These are phyloP conservation scores for Podotricha telesiphe DNA, from an alignment of 2,888 invertebrate species.

Conservation along the genomic window DNA sequence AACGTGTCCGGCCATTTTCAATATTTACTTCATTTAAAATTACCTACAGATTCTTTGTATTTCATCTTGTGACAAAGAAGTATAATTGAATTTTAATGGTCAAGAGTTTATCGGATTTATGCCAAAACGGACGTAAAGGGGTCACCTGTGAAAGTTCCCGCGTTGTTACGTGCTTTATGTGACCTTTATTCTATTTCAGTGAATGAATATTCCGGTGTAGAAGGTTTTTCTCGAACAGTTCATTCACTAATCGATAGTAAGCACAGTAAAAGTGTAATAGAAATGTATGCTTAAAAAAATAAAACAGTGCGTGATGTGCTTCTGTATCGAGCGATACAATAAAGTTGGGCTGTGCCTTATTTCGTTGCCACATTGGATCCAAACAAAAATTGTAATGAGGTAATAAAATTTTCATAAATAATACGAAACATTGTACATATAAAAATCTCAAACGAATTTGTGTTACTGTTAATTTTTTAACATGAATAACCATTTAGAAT, in stretches of 20 bases:
- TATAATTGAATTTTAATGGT: constrained; percentile 12
- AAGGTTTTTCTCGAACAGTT: constrained; percentile 11
- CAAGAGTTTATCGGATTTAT: background rate
- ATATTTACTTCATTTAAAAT: background rate
- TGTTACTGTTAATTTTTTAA: no score
- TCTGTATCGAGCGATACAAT: constrained; percentile 53
- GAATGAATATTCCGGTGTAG: background rate
- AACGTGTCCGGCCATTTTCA: constrained; percentile 26
- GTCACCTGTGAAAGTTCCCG: constrained; percentile 17
- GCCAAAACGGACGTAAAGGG: constrained; percentile 8
- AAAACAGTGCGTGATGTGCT: constrained; percentile 61
- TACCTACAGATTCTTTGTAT: background rate
- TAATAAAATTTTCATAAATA: constrained; percentile 48
- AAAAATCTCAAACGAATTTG: no score
- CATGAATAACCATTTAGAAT: background rate
- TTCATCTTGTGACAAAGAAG: constrained; percentile 5
- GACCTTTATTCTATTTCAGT: constrained; percentile 7
- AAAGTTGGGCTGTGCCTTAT: constrained; percentile 52
- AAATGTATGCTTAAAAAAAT: constrained; percentile 35
- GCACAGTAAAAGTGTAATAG: constrained; percentile 39
- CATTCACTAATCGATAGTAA: constrained; percentile 31
- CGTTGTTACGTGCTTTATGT: constrained; percentile 2
- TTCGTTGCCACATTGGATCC: constrained; percentile 74
- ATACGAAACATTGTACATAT: background rate
- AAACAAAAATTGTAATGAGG: constrained; percentile 66